These are phyloP conservation scores for Distichodus sexfasciatus DNA, from an alignment of 2,797 vertebrate genomes.

Conservation along the genomic window DNA sequence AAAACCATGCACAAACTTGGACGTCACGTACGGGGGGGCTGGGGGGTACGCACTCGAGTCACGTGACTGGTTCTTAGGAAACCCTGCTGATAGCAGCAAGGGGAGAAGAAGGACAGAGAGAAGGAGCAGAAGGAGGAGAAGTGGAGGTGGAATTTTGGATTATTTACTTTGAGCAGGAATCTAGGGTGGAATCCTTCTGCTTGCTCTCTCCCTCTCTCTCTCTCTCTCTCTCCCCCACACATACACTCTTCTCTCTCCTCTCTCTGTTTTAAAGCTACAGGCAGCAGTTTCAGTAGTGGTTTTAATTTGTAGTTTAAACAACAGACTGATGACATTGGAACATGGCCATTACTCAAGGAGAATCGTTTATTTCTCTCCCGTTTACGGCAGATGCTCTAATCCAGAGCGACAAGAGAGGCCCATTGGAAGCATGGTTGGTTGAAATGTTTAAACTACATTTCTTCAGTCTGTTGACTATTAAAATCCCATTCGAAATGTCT, in stretches of 20 bases:
- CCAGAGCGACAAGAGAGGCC: no score
- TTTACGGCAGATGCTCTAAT: no score
- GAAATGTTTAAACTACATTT: no score
- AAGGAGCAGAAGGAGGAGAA: constrained; percentile 22
- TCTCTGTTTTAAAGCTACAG: background rate
- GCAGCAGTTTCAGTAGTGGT: no score
- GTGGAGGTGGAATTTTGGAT: constrained; percentile 37
- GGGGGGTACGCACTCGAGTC: constrained; percentile 1
- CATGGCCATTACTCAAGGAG: no score
- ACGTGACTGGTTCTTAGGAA: constrained; percentile 28
- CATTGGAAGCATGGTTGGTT: no score
- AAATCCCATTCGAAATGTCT: no score
- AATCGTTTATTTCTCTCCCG: no score
- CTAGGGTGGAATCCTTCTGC: constrained; percentile 9
- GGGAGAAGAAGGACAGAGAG: constrained; percentile 32
- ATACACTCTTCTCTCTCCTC: background rate
- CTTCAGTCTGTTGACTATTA: no score
- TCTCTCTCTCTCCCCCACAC: no score
- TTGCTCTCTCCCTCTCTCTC: background rate
- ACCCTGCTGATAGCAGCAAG: constrained; percentile 41
- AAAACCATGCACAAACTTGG: background rate
- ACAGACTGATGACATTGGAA: no score
- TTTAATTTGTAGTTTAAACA: no score
- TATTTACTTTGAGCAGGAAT: constrained; percentile 47
- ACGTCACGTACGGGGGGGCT: background rate